phyloP scores from a whole-genome alignment of 2,113 vertebrate species.

The Percina caprodes region DNA sequence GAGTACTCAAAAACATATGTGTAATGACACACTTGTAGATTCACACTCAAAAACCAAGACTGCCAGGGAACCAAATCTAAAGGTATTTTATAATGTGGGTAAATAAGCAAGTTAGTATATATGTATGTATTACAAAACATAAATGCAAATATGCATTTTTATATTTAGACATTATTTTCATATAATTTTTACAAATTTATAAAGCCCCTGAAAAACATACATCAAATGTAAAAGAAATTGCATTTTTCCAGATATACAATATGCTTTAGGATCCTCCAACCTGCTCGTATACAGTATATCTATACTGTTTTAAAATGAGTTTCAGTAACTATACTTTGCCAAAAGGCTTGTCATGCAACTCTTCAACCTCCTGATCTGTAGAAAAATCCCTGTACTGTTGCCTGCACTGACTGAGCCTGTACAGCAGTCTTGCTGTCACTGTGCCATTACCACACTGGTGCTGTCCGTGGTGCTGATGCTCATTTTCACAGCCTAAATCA shows the following conservation, averaged over 20 bases:
- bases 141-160: not conserved
- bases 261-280: not conserved
- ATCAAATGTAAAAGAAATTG: not conserved
- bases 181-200: not conserved
- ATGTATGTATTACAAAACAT: not conserved
- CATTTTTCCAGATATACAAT: not conserved
- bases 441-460: constrained; percentile 51
- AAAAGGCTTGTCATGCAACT: constrained; percentile 7
- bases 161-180: not conserved
- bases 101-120: not conserved
- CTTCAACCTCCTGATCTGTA: constrained; percentile 16
- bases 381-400: constrained; percentile 5
- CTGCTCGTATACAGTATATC: not conserved
- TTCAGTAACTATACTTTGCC: constrained; percentile 18
- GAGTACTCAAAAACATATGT: constrained; percentile 8
- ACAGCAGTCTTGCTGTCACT: constrained; percentile 42
- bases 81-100: not conserved
- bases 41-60: not conserved
- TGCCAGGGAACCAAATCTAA: not conserved
- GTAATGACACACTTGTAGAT: not conserved
- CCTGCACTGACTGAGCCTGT: constrained; percentile 27
- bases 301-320: not conserved
- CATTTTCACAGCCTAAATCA: constrained; percentile 68
- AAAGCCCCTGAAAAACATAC: not conserved
- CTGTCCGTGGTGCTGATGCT: constrained; percentile 72